Conservation (phyloP, 2,888 invertebrate species). For the Zygothrica quintamaculata region DNA sequence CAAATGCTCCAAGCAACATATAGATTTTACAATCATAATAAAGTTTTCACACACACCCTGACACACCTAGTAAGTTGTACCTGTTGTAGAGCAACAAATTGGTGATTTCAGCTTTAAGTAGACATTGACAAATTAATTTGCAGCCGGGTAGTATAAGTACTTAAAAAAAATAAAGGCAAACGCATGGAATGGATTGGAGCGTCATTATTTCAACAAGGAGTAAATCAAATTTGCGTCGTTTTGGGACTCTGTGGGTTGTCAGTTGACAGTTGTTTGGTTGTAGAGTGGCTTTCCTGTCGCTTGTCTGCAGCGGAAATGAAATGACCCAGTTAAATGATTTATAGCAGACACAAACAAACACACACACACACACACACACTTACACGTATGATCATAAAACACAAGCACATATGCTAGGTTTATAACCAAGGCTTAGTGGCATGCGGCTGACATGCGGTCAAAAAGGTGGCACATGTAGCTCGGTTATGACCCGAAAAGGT, state of each 20-base stretch:
- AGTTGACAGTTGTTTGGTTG: conserved; percentile 56
- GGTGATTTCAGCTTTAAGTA: conserved; percentile 67
- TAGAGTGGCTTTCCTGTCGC: conserved; percentile 63
- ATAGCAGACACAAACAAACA: conserved; percentile 43
- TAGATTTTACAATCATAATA: conserved; percentile 28
- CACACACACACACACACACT: conserved; percentile 17
- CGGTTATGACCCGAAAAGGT: conserved; percentile 11
- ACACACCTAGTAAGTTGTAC: conserved; percentile 26
- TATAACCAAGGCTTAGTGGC: conserved; percentile 57
- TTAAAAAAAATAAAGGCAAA: conserved; percentile 7
- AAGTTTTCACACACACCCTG: conserved; percentile 1
- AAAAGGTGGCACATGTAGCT: conserved; percentile 44
- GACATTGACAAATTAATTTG: conserved; percentile 79
- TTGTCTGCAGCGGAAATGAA: conserved; percentile 76
- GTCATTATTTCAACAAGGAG: conserved; percentile 68
- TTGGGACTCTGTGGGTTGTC: conserved; percentile 37
- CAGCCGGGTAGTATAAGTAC: conserved; percentile 10
- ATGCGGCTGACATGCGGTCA: conserved; percentile 58
- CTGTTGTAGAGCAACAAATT: conserved; percentile 15
- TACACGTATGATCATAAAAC: conserved; percentile 10
- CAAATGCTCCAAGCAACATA: too few relatives aligned
- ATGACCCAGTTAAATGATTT: conserved; percentile 82
- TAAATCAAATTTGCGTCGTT: conserved; percentile 75
- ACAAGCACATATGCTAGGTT: conserved; percentile 38
- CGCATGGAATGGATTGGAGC: conserved; percentile 44